A percentile compares a stretch with the other conserved stretches of the same genome.
Conservation (phyloP, 1,140 invertebrate genomes). For the Drosophila nigromelanica region DNA sequence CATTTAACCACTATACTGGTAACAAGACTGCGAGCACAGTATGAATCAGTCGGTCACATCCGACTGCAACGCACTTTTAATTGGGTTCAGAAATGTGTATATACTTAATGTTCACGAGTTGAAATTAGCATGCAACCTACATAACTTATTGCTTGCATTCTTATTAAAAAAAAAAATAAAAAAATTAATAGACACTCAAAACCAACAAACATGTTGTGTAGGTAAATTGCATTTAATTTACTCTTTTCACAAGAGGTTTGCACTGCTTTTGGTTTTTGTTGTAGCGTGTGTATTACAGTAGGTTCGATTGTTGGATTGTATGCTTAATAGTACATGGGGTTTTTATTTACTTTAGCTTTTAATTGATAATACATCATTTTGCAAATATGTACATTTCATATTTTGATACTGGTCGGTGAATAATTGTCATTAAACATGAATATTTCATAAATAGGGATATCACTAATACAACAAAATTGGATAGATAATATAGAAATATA, state of each 20-base stretch:
- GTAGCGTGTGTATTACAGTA: neutral
- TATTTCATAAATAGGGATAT: neutral
- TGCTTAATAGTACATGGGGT: conserved; percentile 51
- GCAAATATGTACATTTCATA: neutral
- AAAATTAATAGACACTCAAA: conserved; percentile 6
- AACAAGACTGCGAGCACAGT: too few species aligned
- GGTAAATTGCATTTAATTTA: conserved; percentile 33
- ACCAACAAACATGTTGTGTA: conserved; percentile 52
- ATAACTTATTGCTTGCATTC: conserved; percentile 41
- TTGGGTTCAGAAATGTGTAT: too few species aligned
- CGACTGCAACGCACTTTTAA: too few species aligned
- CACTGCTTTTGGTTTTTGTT: conserved; percentile 3
- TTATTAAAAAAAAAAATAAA: conserved; percentile 2
- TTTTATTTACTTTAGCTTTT: conserved; percentile 61
- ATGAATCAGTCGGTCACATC: too few species aligned
- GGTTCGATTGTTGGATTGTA: neutral
- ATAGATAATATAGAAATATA: neutral
- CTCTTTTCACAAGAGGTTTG: conserved; percentile 12
- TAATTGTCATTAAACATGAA: neutral
- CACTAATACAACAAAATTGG: neutral
- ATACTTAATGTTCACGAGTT: neutral
- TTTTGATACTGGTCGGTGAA: neutral
- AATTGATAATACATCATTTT: conserved; percentile 46
- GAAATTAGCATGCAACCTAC: conserved; percentile 61
- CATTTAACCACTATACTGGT: too few species aligned